Conservation (phyloP, 2,797 vertebrate genomes). For the Microctenopoma stevenorrisi region DNA sequence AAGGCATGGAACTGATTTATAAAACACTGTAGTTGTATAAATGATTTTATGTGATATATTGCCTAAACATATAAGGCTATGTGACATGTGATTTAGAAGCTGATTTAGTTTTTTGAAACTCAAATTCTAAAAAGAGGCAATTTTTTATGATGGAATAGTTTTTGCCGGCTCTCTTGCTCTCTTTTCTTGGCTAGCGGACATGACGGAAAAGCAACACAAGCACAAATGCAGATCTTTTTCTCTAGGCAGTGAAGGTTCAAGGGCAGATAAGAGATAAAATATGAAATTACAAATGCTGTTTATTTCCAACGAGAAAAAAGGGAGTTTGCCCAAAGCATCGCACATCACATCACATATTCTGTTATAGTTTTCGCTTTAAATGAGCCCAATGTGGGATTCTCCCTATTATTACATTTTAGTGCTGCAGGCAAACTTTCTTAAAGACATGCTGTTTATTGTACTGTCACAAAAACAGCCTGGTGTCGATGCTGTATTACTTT, state of each 20-base stretch:
- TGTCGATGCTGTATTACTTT: conserved; percentile 19
- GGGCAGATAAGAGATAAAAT: conserved; percentile 27
- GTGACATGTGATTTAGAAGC: not conserved
- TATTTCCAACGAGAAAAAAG: conserved; percentile 38
- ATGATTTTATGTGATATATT: too few relatives aligned
- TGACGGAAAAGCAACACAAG: conserved; percentile 44
- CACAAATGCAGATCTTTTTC: conserved; percentile 45
- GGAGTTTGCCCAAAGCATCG: conserved; percentile 40
- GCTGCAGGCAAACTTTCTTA: conserved; percentile 34
- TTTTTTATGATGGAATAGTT: not conserved
- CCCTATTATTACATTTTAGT: conserved; percentile 29
- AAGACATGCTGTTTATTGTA: conserved; percentile 23
- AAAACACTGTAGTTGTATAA: not conserved
- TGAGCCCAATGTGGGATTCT: conserved; percentile 24
- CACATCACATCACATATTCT: conserved; percentile 31
- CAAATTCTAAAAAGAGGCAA: too few relatives aligned
- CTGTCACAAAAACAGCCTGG: conserved; percentile 22
- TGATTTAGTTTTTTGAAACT: not conserved
- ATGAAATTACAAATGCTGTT: conserved; percentile 56
- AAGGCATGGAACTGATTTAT: not conserved
- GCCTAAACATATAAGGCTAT: too few relatives aligned
- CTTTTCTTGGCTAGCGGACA: conserved; percentile 18
- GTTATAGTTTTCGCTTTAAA: conserved; percentile 41
- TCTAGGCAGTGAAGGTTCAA: conserved; percentile 43
- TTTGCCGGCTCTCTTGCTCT: not conserved